phyloP scores from a whole-genome alignment of 2,888 invertebrate genomes.

The Pseudolycoriella hygida region DNA sequence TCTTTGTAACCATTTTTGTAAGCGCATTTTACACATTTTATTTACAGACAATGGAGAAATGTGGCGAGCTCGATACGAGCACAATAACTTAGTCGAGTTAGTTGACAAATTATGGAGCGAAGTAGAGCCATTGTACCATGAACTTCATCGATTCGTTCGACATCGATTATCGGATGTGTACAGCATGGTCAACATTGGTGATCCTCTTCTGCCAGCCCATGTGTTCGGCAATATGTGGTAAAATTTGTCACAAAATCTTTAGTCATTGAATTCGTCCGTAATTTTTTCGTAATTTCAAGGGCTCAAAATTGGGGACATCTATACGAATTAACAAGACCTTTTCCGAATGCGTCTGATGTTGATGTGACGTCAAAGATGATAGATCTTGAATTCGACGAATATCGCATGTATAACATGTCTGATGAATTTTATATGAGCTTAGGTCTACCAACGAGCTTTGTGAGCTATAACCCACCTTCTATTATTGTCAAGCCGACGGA shows the following conservation, averaged over 20 bases:
- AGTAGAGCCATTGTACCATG: constrained; percentile 19
- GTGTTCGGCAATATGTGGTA: constrained; percentile 30
- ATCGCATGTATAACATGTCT: constrained; percentile 30
- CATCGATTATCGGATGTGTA: constrained; percentile 15
- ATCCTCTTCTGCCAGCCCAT: constrained; percentile 30
- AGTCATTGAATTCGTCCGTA: too few relatives aligned
- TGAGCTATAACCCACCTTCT: constrained; percentile 28
- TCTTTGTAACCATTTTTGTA: background rate
- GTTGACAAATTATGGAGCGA: constrained; percentile 17
- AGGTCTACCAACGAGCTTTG: constrained; percentile 30
- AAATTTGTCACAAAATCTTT: too few relatives aligned
- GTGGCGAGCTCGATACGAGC: constrained; percentile 33
- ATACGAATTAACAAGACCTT: constrained; percentile 25
- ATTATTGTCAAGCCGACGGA: constrained; percentile 34
- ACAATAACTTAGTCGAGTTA: constrained; percentile 16
- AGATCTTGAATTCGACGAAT: constrained; percentile 17
- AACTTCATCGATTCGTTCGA: constrained; percentile 24
- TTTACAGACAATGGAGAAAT: constrained; percentile 17
- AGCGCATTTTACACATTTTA: too few relatives aligned
- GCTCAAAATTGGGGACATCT: constrained; percentile 32
- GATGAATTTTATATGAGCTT: constrained; percentile 32
- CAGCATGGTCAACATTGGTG: background rate
- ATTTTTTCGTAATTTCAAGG: too few relatives aligned
- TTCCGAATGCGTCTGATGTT: constrained; percentile 17
- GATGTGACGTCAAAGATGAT: constrained; percentile 33